Base-by-base conservation (phyloP, 2,113 vertebrate genomes). In the Nanorana parkeri region DNA sequence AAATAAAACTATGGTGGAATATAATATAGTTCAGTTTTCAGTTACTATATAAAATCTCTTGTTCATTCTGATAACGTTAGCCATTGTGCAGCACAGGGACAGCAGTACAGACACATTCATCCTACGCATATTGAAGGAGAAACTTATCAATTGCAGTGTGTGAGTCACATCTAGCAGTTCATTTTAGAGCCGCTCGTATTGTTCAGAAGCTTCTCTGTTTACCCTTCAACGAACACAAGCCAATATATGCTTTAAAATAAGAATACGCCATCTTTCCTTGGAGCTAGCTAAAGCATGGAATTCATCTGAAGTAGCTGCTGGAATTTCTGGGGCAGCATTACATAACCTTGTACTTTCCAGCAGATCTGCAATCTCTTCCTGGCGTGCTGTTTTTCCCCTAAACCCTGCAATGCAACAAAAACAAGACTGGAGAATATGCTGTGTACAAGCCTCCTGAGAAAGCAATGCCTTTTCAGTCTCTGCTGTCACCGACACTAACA, bases 361-460 rank as follows among this genome's bases (percentile, higher is more conserved):
- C 26, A 81, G 60, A 64, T 82, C 71, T 74, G 80, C 80, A 82
- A 65, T 82, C 51, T 52, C 55, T 32, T 26, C 51, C 26, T 24
- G 19, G 56, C 79, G 52, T 75, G 61, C 61, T 69, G 16, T 51
- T 47, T 80, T 61, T 47, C 23, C 56, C 51, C 24, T 66, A 75
- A 82, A 75, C 60, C 69, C 61, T 82, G 69, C 69, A 82, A 82
- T 67, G 80, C 80, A 74, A 82, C 80, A 82, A 81, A n/a, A 68
- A 81, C 47, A 74, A 55, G 58, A 28, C 21, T 60, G 58, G 21
- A 36, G 32, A 65, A 66, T 52, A 15, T 56, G 71, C 26, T 36
- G 66, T 4, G 23, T 24, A 61, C 47, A n/a, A 61, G 10, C 55
- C 78, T 71, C 66, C 54, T 17, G 78, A 61, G 78, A 24, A 36